These are phyloP conservation scores for Vanessa atalanta DNA, from an alignment of 1,140 invertebrate genomes.

Conservation along the genomic window DNA sequence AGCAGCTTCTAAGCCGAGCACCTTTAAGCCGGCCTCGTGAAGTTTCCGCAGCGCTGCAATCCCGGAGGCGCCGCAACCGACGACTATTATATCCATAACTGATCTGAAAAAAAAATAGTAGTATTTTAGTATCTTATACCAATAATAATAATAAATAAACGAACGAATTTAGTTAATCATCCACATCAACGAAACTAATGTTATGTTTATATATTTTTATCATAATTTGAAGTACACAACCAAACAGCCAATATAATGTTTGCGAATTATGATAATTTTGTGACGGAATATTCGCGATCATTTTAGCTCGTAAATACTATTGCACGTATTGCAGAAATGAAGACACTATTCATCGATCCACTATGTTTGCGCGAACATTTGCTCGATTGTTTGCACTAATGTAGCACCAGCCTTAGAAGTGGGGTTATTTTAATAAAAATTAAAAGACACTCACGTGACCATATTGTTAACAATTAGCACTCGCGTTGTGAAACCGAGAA, in stretches of 20 bases:
- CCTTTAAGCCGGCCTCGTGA: conserved; percentile 63
- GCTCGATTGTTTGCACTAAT: background rate
- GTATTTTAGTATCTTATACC: no score
- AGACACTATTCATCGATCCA: background rate
- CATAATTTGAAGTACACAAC: background rate
- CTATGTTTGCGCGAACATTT: background rate
- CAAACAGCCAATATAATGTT: background rate
- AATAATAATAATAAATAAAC: background rate
- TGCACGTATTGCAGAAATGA: background rate
- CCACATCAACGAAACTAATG: no score
- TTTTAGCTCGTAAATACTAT: background rate
- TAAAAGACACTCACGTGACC: conserved; percentile 21
- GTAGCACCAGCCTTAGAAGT: background rate
- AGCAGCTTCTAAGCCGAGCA: conserved; percentile 84
- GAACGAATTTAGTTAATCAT: background rate
- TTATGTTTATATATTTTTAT: background rate
- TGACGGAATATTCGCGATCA: background rate
- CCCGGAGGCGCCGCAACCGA: conserved; percentile 82
- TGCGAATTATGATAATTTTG: background rate
- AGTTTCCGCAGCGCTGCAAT: conserved; percentile 76
- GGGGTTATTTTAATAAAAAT: conserved; percentile 2
- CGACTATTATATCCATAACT: conserved; percentile 78
- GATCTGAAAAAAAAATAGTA: conserved; percentile 47
- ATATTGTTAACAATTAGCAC: conserved; percentile 14
- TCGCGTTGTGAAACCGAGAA: conserved; percentile 6